Evolutionary conservation across 2,888 invertebrate species (phyloP).

Genomic region (Temnothorax unifasciatus): DNA sequence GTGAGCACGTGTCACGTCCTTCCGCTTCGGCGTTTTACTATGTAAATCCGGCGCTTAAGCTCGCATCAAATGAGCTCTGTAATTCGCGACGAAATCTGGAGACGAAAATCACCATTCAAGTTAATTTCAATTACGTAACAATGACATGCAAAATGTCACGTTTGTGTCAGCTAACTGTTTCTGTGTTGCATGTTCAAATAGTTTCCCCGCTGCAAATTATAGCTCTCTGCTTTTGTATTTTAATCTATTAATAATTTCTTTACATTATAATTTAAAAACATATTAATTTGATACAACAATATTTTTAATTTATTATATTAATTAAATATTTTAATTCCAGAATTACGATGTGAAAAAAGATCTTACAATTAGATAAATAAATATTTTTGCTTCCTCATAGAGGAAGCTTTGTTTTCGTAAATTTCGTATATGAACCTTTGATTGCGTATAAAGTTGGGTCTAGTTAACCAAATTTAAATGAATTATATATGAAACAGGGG

Average conservation of each 20-base stretch:
- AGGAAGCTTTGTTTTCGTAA: no score
- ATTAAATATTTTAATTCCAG: slow-evolving; percentile 1
- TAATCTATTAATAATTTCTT: background rate
- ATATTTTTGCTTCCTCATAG: no score
- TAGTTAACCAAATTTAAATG: no score
- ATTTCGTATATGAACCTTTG: no score
- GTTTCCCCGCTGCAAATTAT: background rate
- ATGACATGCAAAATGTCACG: slow-evolving; percentile 18
- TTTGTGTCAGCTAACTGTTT: slow-evolving; percentile 7
- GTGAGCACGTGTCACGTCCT: slow-evolving; percentile 47
- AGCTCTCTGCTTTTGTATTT: background rate
- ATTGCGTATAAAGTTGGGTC: no score
- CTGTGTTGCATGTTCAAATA: background rate
- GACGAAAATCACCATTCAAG: background rate
- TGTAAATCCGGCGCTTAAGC: slow-evolving; percentile 38
- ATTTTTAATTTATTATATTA: background rate
- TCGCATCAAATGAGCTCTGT: slow-evolving; percentile 14
- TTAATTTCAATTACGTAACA: slow-evolving; percentile 34
- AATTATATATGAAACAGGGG: no score
- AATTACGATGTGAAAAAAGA: background rate
- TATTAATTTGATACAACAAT: background rate
- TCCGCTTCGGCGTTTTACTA: slow-evolving; percentile 25
- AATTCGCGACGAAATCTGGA: slow-evolving; percentile 26
- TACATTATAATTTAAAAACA: background rate
- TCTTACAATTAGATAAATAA: background rate